phyloP scores from a whole-genome alignment of 2,797 vertebrate species.

The Sebastes paucispinis region DNA sequence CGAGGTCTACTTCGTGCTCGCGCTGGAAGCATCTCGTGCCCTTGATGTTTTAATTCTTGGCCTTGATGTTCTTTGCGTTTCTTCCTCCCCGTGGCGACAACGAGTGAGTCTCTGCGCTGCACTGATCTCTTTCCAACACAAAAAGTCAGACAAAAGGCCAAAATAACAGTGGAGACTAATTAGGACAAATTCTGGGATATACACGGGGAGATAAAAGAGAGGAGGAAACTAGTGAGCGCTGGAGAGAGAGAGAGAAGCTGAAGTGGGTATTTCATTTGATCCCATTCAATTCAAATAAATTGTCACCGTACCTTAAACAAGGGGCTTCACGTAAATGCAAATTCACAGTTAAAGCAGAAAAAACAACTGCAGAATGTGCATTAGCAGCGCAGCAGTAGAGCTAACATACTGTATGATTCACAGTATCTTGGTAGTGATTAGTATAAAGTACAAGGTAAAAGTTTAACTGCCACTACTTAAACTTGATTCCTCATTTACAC shows the following conservation, averaged over 20 bases:
- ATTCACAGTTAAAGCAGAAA: not conserved
- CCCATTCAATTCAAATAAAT: conserved; percentile 7
- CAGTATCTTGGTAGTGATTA: not conserved
- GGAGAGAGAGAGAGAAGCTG: conserved; percentile 2
- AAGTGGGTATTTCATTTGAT: conserved; percentile 24
- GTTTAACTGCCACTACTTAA: not conserved
- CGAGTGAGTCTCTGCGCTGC: conserved; percentile 10
- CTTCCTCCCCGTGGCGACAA: conserved; percentile 6
- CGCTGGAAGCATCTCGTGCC: conserved; percentile 25
- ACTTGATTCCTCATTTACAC: not conserved
- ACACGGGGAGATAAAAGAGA: conserved; percentile 46
- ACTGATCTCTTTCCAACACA: conserved; percentile 46
- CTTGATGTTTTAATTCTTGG: conserved; percentile 40
- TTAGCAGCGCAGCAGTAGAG: not conserved
- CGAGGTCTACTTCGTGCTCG: not conserved
- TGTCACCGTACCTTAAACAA: conserved; percentile 4
- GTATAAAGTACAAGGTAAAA: not conserved
- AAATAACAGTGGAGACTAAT: conserved; percentile 63
- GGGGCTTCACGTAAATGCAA: not conserved
- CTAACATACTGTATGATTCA: not conserved
- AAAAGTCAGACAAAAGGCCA: conserved; percentile 59
- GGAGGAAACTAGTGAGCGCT: conserved; percentile 8
- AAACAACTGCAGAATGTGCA: not conserved
- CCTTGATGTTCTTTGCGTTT: conserved; percentile 25
- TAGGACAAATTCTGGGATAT: conserved; percentile 44